phyloP scores from a whole-genome alignment of 2,888 invertebrate species.

The Aphidoletes aphidimyza region DNA sequence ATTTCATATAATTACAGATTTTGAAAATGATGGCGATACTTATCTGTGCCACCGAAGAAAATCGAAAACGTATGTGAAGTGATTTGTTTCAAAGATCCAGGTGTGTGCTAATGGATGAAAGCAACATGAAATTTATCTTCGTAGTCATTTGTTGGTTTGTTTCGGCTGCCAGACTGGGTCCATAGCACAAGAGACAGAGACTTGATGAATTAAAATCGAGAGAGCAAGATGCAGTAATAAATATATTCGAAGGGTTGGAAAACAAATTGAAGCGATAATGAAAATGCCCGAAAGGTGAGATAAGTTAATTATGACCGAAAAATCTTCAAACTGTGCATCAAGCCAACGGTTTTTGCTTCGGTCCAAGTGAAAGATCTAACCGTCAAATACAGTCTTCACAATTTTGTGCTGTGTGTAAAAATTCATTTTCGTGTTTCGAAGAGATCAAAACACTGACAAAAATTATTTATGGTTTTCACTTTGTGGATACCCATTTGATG shows the following conservation, averaged over 20 bases:
- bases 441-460: constrained; percentile 51
- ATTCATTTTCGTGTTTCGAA: constrained; percentile 29
- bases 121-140: constrained; percentile 25
- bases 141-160: background rate
- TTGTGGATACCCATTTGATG: background rate
- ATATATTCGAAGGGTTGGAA: background rate
- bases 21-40: background rate
- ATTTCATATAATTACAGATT: no score
- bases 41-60: constrained; percentile 33
- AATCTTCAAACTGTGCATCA: no score
- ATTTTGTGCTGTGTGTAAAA: no score
- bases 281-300: constrained; percentile 54
- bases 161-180: no score
- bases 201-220: no score
- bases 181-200: background rate
- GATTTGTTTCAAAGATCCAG: background rate
- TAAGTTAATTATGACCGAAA: constrained; percentile 53
- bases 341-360: no score
- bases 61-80: background rate
- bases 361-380: no score
- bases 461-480: constrained; percentile 38
- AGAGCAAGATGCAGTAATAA: background rate
- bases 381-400: no score
- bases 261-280: constrained; percentile 53
- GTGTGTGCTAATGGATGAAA: constrained; percentile 37